These are phyloP conservation scores for Zhuqinia jingwanae DNA, from an alignment of 2,888 invertebrate species.

Conservation along the genomic window DNA sequence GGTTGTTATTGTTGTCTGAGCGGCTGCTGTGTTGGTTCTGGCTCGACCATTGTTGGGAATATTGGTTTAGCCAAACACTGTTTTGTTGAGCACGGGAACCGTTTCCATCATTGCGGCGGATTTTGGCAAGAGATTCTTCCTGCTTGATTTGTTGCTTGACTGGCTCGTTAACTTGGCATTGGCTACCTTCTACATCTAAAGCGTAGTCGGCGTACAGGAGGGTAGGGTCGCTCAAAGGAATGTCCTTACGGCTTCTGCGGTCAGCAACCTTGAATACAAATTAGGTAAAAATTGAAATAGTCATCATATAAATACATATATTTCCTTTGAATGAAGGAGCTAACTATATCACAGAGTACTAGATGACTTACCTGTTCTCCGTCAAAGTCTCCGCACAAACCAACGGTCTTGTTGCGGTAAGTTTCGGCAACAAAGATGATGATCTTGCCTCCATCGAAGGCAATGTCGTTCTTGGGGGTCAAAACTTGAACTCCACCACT, in stretches of 20 bases:
- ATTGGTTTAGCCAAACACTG: neutral
- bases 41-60: neutral
- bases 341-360: no score
- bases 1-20: conserved; percentile 31
- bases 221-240: conserved; percentile 76
- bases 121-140: conserved; percentile 72
- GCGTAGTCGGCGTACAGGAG: conserved; percentile 77
- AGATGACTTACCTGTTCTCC: conserved; percentile 78
- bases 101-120: conserved; percentile 14
- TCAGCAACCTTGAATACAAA: conserved; percentile 72
- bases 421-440: conserved; percentile 72
- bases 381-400: conserved; percentile 79
- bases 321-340: neutral
- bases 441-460: conserved; percentile 75
- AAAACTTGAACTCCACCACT: conserved; percentile 78
- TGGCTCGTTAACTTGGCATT: conserved; percentile 72
- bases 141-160: conserved; percentile 71
- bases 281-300: neutral
- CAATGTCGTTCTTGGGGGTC: conserved; percentile 74
- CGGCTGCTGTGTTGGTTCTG: conserved; percentile 12
- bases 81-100: conserved; percentile 2
- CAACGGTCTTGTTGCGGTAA: conserved; percentile 78
- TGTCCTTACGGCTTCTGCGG: conserved; percentile 76
- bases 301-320: no score
- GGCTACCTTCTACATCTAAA: conserved; percentile 58